Base-by-base conservation (phyloP, 2,888 invertebrate species). In the Andricus curvator region DNA sequence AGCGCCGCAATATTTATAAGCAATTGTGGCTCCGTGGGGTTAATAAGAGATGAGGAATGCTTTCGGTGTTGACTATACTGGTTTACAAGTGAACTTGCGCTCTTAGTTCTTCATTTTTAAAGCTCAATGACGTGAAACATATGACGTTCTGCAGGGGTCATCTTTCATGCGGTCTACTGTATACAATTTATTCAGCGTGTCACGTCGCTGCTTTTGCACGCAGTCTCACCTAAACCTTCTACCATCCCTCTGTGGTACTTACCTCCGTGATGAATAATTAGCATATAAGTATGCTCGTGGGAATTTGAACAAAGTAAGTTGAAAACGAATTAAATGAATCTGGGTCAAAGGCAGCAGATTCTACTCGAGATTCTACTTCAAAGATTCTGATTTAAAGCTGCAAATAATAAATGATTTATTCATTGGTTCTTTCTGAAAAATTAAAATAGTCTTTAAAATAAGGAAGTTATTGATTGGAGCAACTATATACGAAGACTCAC, bases 21-120 rank as follows among this genome's bases (percentile, higher is more conserved):
- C 33, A 37, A 33, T 74, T 51, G 51, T 70, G 51, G 20, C 29
- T 70, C 51, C 8, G 29, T 33, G 4, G 70, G 51, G 51, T 51
- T 70, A 70, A 56, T 70, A 51, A 70, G 51, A 70, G 70, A 70
- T 70, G 70, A 70, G n/a, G 70, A 68, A 68, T 68, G 48, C 68
- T 68, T 68, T 68, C 68, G 48, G 48, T 25, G 29, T 51, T 15
- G 29, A 70, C 70, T 70, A 29, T 29, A 70, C 29, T 33, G 20
- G 51, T 51, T 20, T 51, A 51, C 51, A 56, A 70, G 70, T 70
- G 51, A 70, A 70, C 70, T 29, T 70, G 70, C 51, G 51, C 70
- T 29, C 20, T 51, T 70, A 56, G 29, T 60, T 22, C 51, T 51
- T 20, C 33, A 29, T 70, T 51, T 70, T 70, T 33, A 51, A 48